These are phyloP conservation scores for Neodontobutis hainanensis DNA, from an alignment of 2,113 vertebrate species.

Conservation along the genomic window DNA sequence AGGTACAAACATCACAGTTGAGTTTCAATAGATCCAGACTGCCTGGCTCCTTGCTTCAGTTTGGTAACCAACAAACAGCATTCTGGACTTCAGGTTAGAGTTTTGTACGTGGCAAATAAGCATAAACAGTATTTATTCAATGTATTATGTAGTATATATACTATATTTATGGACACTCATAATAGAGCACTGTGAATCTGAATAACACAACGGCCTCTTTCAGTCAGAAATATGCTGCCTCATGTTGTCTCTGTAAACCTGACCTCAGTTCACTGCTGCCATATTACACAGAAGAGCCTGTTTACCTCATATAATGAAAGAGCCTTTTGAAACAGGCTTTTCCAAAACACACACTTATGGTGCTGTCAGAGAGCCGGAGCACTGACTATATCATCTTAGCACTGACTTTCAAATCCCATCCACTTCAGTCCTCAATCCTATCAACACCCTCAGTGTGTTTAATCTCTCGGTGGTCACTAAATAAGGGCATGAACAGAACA, in stretches of 20 bases:
- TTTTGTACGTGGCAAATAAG: too few species aligned
- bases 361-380: too few species aligned
- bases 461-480: neutral
- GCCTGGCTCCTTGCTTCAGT: too few species aligned
- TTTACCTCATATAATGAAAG: slow-evolving; percentile 4
- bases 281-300: neutral
- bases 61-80: too few species aligned
- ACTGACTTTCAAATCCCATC: neutral
- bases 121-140: too few species aligned
- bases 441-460: too few species aligned
- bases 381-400: too few species aligned
- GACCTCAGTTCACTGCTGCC: neutral
- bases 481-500: neutral
- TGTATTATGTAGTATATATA: neutral
- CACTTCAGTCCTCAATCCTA: neutral
- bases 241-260: slow-evolving; percentile 4
- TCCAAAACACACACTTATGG: neutral
- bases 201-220: neutral
- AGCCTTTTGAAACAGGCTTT: neutral
- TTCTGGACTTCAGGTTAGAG: too few species aligned
- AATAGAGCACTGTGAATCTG: neutral
- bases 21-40: too few species aligned
- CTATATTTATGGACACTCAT: neutral
- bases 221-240: neutral
- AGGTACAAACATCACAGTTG: too few species aligned